Evolutionary conservation across 2,888 invertebrate species (phyloP).

Genomic region (Chrysotoxum bicinctum): DNA sequence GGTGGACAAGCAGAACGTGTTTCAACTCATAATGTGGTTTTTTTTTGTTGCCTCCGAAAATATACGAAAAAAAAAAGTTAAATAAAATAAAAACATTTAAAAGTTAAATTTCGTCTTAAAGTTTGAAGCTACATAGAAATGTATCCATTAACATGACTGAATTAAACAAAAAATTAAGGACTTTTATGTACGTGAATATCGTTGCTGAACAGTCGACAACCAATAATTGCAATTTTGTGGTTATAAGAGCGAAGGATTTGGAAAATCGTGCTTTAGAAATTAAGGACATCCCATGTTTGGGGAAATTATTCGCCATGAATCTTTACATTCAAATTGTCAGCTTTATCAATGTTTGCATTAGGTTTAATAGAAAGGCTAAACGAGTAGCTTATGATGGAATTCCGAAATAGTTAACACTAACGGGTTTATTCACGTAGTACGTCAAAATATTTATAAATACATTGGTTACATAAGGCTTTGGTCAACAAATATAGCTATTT

Average conservation of each 20-base stretch:
- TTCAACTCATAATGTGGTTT: slow-evolving; percentile 5
- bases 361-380: too few species aligned
- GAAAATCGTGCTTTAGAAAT: too few species aligned
- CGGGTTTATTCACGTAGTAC: too few species aligned
- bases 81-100: slow-evolving; percentile 12
- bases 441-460: too few species aligned
- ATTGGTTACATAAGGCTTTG: too few species aligned
- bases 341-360: too few species aligned
- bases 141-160: background rate
- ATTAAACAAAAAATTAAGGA: background rate
- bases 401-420: too few species aligned
- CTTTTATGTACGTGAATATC: background rate
- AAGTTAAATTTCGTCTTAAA: slow-evolving; percentile 13
- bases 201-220: background rate
- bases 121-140: background rate
- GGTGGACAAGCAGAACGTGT: slow-evolving; percentile 20
- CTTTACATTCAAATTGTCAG: too few species aligned
- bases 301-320: too few species aligned
- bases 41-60: background rate
- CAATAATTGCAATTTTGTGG: background rate
- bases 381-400: too few species aligned
- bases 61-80: background rate
- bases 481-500: too few species aligned
- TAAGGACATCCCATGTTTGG: too few species aligned
- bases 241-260: background rate